Percentiles rank a stretch among this genome's conserved stretches.
Evolutionary conservation across 2,113 vertebrate species (phyloP).

Genomic region (Carassius carassius): DNA sequence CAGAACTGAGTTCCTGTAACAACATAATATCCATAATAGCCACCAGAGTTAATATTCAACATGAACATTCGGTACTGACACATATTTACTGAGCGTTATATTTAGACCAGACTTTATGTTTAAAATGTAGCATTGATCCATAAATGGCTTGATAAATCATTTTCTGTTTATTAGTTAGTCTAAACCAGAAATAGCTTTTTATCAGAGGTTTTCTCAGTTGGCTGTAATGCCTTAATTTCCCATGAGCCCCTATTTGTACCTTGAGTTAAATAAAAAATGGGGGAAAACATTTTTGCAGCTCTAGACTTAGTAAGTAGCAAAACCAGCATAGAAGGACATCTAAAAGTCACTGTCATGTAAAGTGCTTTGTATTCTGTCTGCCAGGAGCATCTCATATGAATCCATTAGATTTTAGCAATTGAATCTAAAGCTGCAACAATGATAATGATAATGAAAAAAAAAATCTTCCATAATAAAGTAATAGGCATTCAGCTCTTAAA

Average conservation of each 20-base stretch:
- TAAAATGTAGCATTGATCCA: not conserved
- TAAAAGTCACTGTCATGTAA: not conserved
- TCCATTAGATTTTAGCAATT: not conserved
- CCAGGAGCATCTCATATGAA: not conserved
- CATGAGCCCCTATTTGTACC: not conserved
- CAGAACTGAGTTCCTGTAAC: slow-evolving; percentile 84
- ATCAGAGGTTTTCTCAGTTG: not conserved
- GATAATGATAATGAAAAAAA: too few relatives aligned
- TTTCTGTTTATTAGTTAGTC: not conserved
- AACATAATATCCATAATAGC: not conserved
- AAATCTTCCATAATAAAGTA: too few relatives aligned
- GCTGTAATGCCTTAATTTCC: not conserved
- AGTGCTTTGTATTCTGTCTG: not conserved
- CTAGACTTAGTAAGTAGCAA: not conserved
- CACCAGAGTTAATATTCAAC: slow-evolving; percentile 8
- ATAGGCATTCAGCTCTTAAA: too few relatives aligned
- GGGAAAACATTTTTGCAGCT: not conserved
- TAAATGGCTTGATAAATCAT: not conserved
- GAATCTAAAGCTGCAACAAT: not conserved
- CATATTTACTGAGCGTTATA: not conserved
- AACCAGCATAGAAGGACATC: not conserved
- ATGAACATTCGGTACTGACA: slow-evolving; percentile 11
- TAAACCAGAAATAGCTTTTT: not conserved
- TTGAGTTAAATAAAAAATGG: not conserved
- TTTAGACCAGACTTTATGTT: not conserved